Base-by-base conservation (phyloP, 2,888 invertebrate genomes). In the Stenolophus ochropezus region DNA sequence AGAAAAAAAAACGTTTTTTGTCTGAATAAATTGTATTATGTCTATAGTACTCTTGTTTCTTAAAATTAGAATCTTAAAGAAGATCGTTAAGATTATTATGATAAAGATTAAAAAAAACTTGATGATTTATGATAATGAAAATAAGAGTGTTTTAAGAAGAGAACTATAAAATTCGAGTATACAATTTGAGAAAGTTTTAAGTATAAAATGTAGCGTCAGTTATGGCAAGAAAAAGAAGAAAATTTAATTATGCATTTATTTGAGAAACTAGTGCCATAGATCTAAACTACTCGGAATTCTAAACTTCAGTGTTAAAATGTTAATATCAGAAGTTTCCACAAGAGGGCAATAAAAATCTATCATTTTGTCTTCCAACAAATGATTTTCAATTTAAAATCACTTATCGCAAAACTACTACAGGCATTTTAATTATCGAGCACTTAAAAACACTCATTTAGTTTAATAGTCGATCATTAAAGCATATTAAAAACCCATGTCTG, bases 391-490 rank as follows among this genome's bases (percentile, higher is more conserved):
- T 75, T 56, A 53, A 16, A 53, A 53, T 75, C 75, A 75, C 53
- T 53, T 53, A 75, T 75, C 53, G 75, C 51, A 53, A 75, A 51
- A 25, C 53, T 73, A 73, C 21, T 49, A 47, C 42, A 49, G 75
- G 53, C 75, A 21, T 76, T 77, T 65, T 65, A 77, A 65, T 77
- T 77, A 77, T 77, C 65, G 61, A 20, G n/a, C 58, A 76, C 76
- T 76, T 76, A 56, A 76, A 76, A 76, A 75, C 76, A 58, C 58
- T 76, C 58, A 76, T 77, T 77, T 77, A 65, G 23, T 47, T 77
- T 77, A 77, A 65, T 61, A 65, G 76, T 77, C 77, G 47, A 77
- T 77, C 77, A 77, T 77, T 77, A 77, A 77, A 77, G 23, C 65
- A 65, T 49, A 77, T 77, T 65, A 77, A 77, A 77, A 77, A 65